Percentiles rank a stretch among this genome's conserved stretches.
phyloP scores from a whole-genome alignment of 2,888 invertebrate genomes.

The Nasonia oneida region DNA sequence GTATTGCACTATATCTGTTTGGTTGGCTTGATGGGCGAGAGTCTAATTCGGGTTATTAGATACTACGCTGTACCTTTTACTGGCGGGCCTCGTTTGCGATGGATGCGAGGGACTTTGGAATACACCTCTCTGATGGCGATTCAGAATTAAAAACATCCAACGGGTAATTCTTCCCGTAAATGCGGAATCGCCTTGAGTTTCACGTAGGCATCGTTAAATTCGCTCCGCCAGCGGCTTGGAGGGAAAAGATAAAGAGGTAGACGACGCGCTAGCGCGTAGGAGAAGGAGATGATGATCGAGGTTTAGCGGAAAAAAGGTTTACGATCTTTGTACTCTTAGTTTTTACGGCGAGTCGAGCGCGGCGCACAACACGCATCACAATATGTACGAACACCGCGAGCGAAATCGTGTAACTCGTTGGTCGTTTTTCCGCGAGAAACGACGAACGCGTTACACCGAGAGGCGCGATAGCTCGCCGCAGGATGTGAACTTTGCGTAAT shows the following conservation, averaged over 20 bases:
- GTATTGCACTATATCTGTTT: conserved; percentile 79
- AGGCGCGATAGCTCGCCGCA: not conserved
- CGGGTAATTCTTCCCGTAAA: not conserved
- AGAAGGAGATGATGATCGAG: conserved; percentile 10
- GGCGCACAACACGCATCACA: not conserved
- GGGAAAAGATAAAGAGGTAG: conserved; percentile 62
- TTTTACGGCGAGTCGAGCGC: conserved; percentile 21
- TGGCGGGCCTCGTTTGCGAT: conserved; percentile 69
- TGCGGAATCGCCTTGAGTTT: not conserved
- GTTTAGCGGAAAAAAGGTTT: conserved; percentile 51
- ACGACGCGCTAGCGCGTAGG: conserved; percentile 36
- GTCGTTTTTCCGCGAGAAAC: not conserved
- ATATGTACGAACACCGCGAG: not conserved
- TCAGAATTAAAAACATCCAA: not conserved
- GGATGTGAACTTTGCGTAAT: conserved; percentile 12
- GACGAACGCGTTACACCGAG: conserved; percentile 5
- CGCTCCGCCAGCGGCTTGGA: conserved; percentile 74
- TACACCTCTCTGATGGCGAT: not conserved
- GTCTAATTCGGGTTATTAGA: conserved; percentile 80
- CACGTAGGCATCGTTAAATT: conserved; percentile 45
- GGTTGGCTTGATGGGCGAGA: conserved; percentile 79
- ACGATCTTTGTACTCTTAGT: conserved; percentile 45
- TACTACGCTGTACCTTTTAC: conserved; percentile 79
- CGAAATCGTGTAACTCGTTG: not conserved
- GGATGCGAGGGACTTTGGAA: conserved; percentile 27